Percentiles rank a stretch among this genome's conserved stretches.
Evolutionary conservation across 37 sponge, comb jelly and placozoan genomes (phyloP).

Genomic region (Diacarnus erythraeanus): DNA sequence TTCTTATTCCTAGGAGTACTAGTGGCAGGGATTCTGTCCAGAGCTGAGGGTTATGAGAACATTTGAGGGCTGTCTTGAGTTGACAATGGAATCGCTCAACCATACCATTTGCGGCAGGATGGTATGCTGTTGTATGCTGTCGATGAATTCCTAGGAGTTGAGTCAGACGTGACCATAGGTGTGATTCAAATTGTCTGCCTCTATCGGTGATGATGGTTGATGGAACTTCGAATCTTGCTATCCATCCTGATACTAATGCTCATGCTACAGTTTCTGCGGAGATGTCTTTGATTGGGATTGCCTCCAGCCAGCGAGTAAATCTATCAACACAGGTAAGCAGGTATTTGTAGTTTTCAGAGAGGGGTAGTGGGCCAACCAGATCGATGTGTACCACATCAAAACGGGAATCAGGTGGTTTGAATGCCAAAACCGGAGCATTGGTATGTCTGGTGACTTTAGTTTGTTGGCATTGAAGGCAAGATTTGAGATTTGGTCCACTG

Average conservation of each 20-base stretch:
- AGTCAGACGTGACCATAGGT: slow-evolving; percentile 14
- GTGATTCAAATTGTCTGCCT: slow-evolving; percentile 52
- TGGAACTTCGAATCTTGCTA: no score
- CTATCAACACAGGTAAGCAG: slow-evolving; percentile 4
- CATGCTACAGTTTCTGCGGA: slow-evolving; percentile 7
- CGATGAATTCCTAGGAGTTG: slow-evolving; percentile 25
- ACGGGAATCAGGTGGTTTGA: not conserved
- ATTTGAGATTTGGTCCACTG: not conserved
- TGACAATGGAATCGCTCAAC: slow-evolving; percentile 51
- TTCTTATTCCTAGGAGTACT: no score
- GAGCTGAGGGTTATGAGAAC: not conserved
- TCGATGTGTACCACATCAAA: no score
- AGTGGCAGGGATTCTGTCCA: slow-evolving; percentile 54
- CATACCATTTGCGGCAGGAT: slow-evolving; percentile 52
- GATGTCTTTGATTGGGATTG: slow-evolving; percentile 11
- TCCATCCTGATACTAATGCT: no score
- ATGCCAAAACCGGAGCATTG: not conserved
- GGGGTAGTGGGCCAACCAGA: no score
- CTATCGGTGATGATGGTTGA: slow-evolving; percentile 57
- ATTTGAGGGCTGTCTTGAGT: slow-evolving; percentile 45
- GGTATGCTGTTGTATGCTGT: slow-evolving; percentile 47
- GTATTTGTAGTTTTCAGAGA: no score
- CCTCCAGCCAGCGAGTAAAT: slow-evolving; percentile 24
- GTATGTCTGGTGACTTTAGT: not conserved
- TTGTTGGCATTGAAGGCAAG: slow-evolving; percentile 3